These are phyloP conservation scores for Leptopilina syphax DNA, from an alignment of 2,888 invertebrate genomes.

Conservation along the genomic window DNA sequence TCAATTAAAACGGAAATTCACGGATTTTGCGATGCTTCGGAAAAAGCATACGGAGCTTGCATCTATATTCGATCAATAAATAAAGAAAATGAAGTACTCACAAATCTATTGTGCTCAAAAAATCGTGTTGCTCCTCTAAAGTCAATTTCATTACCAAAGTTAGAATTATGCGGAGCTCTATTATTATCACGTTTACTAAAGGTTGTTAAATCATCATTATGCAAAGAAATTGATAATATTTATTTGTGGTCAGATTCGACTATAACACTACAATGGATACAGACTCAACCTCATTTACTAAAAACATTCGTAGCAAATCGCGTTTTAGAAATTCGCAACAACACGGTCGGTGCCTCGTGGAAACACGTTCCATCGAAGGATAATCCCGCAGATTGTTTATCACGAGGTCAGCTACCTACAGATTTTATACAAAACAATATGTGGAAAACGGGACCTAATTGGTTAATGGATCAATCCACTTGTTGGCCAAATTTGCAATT, in stretches of 20 bases:
- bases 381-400: slow-evolving; percentile 57
- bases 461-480: slow-evolving; percentile 27
- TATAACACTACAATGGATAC: slow-evolving; percentile 13
- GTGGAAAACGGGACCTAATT: slow-evolving; percentile 52
- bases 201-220: neutral
- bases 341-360: slow-evolving; percentile 45
- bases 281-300: slow-evolving; percentile 50
- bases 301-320: slow-evolving; percentile 34
- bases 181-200: neutral
- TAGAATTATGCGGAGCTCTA: neutral
- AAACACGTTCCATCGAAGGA: slow-evolving; percentile 48
- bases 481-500: slow-evolving; percentile 23
- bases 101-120: neutral
- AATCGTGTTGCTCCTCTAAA: slow-evolving; percentile 14
- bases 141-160: neutral
- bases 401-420: slow-evolving; percentile 48
- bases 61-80: neutral
- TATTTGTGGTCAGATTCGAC: slow-evolving; percentile 2
- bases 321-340: slow-evolving; percentile 54
- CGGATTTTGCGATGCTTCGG: neutral
- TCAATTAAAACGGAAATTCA: neutral
- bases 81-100: neutral
- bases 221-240: neutral
- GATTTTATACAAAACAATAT: slow-evolving; percentile 45
- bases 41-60: neutral